Evolutionary conservation across 2,113 vertebrate genomes (phyloP).

Genomic region (Mormoops blainvillei): DNA sequence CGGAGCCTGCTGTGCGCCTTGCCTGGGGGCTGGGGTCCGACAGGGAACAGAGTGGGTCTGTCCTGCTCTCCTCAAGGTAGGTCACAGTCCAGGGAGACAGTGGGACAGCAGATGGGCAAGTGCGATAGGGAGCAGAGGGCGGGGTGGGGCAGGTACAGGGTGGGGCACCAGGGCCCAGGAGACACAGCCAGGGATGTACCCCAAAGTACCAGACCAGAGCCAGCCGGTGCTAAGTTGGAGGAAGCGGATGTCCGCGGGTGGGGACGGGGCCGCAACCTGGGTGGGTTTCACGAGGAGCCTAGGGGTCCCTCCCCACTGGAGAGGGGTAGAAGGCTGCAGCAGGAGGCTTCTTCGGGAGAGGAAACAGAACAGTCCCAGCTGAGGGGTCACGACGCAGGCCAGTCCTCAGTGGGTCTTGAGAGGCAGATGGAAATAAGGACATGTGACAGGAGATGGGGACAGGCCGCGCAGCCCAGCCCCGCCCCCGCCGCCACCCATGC

Average conservation of each 20-base stretch:
- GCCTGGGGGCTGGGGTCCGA: too few relatives aligned
- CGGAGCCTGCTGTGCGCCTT: too few relatives aligned
- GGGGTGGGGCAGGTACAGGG: fast-evolving
- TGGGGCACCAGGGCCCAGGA: fast-evolving
- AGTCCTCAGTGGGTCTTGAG: neutral
- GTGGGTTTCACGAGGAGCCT: neutral
- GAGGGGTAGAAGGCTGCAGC: too few relatives aligned
- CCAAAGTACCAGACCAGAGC: neutral
- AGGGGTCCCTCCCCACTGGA: too few relatives aligned
- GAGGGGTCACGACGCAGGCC: fast-evolving
- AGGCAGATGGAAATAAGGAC: neutral
- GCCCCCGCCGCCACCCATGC: too few relatives aligned
- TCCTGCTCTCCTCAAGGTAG: neutral
- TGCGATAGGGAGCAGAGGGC: neutral
- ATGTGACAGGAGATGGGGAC: neutral
- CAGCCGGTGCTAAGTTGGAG: neutral
- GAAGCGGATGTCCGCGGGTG: neutral
- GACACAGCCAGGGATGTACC: fast-evolving
- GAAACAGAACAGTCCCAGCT: fast-evolving
- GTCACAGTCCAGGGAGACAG: neutral
- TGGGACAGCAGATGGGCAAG: neutral
- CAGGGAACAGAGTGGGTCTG: neutral
- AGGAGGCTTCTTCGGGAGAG: neutral
- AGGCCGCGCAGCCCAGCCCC: neutral
- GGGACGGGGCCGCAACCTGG: too few relatives aligned